phyloP scores from a whole-genome alignment of 2,113 vertebrate species.

The Xenopus borealis region DNA sequence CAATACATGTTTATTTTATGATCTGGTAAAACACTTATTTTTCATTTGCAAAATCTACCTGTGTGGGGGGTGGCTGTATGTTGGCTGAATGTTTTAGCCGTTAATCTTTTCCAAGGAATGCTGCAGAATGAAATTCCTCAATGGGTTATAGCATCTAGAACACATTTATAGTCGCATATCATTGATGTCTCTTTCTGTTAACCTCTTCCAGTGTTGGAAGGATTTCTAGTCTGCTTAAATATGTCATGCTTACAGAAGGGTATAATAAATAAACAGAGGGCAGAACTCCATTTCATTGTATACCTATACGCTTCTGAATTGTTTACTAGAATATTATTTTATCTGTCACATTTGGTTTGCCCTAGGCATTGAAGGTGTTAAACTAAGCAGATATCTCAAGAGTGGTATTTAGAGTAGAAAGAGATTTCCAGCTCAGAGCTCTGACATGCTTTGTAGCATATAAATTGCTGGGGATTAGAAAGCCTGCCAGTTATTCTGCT shows the following conservation, averaged over 20 bases:
- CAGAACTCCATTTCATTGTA: background rate
- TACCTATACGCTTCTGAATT: background rate
- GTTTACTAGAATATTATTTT: background rate
- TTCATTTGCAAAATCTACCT: background rate
- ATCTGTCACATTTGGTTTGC: background rate
- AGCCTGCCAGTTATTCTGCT: slow-evolving; percentile 57
- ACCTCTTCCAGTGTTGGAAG: background rate
- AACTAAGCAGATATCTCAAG: slow-evolving; percentile 21
- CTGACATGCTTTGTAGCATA: slow-evolving; percentile 62
- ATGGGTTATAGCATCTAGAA: background rate
- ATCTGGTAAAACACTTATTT: background rate
- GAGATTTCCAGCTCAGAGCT: slow-evolving; percentile 22
- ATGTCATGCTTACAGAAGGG: background rate
- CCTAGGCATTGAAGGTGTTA: background rate
- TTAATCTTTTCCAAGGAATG: slow-evolving; percentile 9
- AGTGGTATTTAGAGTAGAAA: slow-evolving; percentile 5
- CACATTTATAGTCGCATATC: slow-evolving; percentile 2
- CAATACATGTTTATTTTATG: slow-evolving; percentile 14
- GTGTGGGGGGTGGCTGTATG: background rate
- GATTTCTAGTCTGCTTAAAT: background rate
- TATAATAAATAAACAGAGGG: background rate
- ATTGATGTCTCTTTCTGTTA: slow-evolving; percentile 9
- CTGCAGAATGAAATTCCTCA: slow-evolving; percentile 11
- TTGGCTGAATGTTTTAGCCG: slow-evolving; percentile 9
- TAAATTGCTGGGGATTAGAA: slow-evolving; percentile 65